A percentile compares a stretch with the other conserved stretches of the same genome.
Conservation (phyloP, 1,140 invertebrate species). For the Drosophila elegans region DNA sequence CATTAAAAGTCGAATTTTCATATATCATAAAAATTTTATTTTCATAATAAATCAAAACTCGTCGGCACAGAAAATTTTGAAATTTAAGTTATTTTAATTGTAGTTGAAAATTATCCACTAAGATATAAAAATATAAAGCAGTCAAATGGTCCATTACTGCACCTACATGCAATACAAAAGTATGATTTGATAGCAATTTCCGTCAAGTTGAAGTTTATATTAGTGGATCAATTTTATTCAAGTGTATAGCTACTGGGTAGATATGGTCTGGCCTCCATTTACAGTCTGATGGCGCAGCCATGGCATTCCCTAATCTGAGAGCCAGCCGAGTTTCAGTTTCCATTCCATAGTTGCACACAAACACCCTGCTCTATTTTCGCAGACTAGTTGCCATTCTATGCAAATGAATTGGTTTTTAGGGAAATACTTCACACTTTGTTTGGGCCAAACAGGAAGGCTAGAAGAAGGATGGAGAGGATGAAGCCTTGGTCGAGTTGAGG, state of each 20-base stretch:
- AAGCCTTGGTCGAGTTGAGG: background rate
- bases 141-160: too few relatives aligned
- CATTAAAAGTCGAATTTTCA: too few relatives aligned
- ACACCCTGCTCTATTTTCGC: conserved; percentile 31
- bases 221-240: background rate
- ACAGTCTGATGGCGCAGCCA: conserved; percentile 36
- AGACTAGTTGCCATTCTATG: conserved; percentile 73
- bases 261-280: conserved; percentile 16
- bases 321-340: conserved; percentile 26
- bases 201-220: too few relatives aligned
- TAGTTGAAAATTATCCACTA: too few relatives aligned
- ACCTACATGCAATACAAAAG: too few relatives aligned
- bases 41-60: too few relatives aligned
- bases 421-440: conserved; percentile 78
- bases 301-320: conserved; percentile 63
- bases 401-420: conserved; percentile 83
- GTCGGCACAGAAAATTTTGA: too few relatives aligned
- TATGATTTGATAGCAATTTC: too few relatives aligned
- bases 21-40: too few relatives aligned
- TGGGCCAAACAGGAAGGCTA: conserved; percentile 3
- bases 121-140: too few relatives aligned
- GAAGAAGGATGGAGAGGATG: background rate
- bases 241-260: conserved; percentile 13
- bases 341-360: conserved; percentile 15
- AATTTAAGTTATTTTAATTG: too few relatives aligned